phyloP scores from a whole-genome alignment of 2,113 vertebrate genomes.

The Uria aalge region DNA sequence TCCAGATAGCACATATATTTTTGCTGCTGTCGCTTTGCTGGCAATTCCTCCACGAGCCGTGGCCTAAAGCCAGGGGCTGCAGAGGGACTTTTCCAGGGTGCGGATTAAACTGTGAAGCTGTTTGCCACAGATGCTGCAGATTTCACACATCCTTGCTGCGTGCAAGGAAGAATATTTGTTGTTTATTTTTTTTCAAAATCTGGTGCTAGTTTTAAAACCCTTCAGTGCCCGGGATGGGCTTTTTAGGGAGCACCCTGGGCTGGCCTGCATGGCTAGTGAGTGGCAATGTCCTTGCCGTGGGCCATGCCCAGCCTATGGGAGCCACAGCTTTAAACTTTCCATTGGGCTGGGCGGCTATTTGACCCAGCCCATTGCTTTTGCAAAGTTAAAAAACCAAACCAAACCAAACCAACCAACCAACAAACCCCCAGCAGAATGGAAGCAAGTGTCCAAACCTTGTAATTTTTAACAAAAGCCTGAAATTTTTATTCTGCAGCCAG shows the following conservation, averaged over 20 bases:
- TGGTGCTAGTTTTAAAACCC: background rate
- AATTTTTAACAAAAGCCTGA: rapidly evolving
- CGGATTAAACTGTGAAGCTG: background rate
- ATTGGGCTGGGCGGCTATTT: background rate
- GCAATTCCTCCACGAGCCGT: background rate
- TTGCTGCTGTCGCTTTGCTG: background rate
- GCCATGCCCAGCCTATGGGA: background rate
- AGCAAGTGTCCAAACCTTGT: background rate
- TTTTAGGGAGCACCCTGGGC: background rate
- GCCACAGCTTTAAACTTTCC: background rate
- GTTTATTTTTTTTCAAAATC: background rate
- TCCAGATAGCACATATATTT: background rate
- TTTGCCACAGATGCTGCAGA: background rate
- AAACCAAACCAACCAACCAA: too few relatives aligned
- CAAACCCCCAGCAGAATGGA: background rate
- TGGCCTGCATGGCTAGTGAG: background rate
- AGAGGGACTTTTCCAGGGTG: background rate
- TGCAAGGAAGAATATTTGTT: background rate
- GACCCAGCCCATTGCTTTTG: rapidly evolving
- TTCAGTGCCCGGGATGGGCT: background rate
- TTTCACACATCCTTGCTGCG: background rate
- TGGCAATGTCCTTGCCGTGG: rapidly evolving
- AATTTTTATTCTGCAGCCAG: background rate
- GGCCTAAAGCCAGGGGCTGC: background rate
- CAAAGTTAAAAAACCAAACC: background rate